Evolutionary conservation across 2,797 vertebrate species (phyloP).

Genomic region (Sebastes matsubarae): DNA sequence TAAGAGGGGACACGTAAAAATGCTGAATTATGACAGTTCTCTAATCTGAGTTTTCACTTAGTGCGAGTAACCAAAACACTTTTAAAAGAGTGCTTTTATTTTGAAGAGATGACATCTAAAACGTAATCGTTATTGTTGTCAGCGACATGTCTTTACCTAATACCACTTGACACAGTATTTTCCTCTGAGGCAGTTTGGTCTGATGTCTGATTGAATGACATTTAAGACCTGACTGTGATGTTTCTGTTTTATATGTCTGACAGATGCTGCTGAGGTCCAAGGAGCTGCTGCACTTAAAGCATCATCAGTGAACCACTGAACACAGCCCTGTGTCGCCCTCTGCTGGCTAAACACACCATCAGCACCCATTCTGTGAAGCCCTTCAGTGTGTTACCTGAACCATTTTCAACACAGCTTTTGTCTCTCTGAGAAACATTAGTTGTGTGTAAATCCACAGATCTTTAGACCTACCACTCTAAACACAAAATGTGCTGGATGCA

Average conservation of each 20-base stretch:
- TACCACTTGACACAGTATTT: background rate
- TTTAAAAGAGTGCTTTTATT: background rate
- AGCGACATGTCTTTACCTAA: background rate
- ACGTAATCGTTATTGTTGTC: background rate
- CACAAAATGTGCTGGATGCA: background rate
- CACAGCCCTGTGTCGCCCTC: slow-evolving; percentile 34
- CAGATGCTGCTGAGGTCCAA: background rate
- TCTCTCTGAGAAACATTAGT: background rate
- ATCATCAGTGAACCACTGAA: background rate
- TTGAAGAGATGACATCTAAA: background rate
- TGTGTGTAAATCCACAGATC: background rate
- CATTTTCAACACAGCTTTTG: background rate
- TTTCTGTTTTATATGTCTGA: background rate
- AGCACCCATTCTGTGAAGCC: background rate
- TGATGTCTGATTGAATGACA: background rate
- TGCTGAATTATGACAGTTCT: background rate
- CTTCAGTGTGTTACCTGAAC: background rate
- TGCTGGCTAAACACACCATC: slow-evolving; percentile 23
- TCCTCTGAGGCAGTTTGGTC: background rate
- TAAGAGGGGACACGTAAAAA: background rate
- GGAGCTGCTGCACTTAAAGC: background rate
- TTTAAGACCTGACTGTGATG: background rate
- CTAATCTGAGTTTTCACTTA: background rate
- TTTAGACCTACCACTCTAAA: background rate
- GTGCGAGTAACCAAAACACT: background rate